Base-by-base conservation (phyloP, 2,888 invertebrate genomes). In the Dryadula phaetusa region DNA sequence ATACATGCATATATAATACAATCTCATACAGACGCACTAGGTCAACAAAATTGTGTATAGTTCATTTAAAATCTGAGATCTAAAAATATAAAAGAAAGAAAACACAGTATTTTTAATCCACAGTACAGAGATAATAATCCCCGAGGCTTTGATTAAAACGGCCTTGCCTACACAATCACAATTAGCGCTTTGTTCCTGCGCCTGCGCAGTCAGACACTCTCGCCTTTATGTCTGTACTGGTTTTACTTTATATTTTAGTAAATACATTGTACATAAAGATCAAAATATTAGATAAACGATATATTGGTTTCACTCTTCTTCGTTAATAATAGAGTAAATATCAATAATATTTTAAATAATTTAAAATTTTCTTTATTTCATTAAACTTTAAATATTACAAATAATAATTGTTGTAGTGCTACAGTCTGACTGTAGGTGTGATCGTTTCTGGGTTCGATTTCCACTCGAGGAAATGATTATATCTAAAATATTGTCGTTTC, bases 101-200 rank as follows among this genome's bases (percentile, higher is more conserved):
- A 37, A 40, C 1, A n/a, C 12, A 40, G 40, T 56, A 40, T 63
- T 28, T 40, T 16, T 46, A 49, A 42, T 49, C 54, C 65, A 49
- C 63, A 72, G 61, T 47, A 70, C 69, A 16, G 20, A 70, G 72
- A 70, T 73, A 69, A 71, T 75, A 77, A 75, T 76, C 74, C 73
- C 72, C 64, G 64, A 72, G 73, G 74, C 67, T 74, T 72, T 75
- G 75, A 77, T 76, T 74, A 75, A 75, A 74, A 74, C 72, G 74
- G 72, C 77, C 77, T 76, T 75, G 77, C 65, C 70, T 69, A 70
- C 70, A 71, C 74, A 65, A 69, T 74, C 72, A 69, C 74, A 77
- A 75, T 75, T 72, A 75, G 58, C 49, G 70, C 73, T 75, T 75
- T 75, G 77, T 76, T 69, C 67, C 66, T 58, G 54, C 65, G 69